Conservation (phyloP, 2,888 invertebrate species). For the Physocephala rufipes region DNA sequence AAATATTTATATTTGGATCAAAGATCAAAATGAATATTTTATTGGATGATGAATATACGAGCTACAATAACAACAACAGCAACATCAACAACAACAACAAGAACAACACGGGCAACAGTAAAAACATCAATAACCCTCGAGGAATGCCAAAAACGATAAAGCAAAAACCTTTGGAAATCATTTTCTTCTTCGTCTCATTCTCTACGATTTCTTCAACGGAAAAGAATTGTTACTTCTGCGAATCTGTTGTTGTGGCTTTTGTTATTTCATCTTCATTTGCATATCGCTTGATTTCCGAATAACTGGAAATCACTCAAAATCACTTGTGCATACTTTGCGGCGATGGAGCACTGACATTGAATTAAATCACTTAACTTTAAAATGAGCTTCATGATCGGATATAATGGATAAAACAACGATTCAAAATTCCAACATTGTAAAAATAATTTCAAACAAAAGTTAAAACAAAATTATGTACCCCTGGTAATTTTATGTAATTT, state of each 20-base stretch:
- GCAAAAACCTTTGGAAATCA: background rate
- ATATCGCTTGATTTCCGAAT: slow-evolving; percentile 5
- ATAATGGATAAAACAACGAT: background rate
- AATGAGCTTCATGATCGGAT: slow-evolving; percentile 19
- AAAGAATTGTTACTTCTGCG: no score
- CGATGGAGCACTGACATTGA: background rate
- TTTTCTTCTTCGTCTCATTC: background rate
- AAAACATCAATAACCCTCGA: background rate
- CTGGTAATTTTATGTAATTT: no score
- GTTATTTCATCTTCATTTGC: background rate
- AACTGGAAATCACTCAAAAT: slow-evolving; percentile 15
- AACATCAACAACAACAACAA: background rate
- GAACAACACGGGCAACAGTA: slow-evolving; percentile 9
- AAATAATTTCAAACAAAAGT: no score
- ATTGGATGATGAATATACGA: slow-evolving; percentile 51
- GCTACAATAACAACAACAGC: slow-evolving; percentile 25
- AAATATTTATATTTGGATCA: slow-evolving; percentile 62
- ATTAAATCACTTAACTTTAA: slow-evolving; percentile 25
- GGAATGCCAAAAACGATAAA: background rate
- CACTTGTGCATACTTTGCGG: slow-evolving; percentile 28
- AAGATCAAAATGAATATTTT: slow-evolving; percentile 65
- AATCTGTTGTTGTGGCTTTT: background rate
- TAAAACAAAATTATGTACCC: no score
- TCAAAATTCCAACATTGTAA: no score
- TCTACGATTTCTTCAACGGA: no score